These are phyloP conservation scores for Xiphorhynchus erythropygius DNA, from an alignment of 2,797 vertebrate species.

Conservation along the genomic window DNA sequence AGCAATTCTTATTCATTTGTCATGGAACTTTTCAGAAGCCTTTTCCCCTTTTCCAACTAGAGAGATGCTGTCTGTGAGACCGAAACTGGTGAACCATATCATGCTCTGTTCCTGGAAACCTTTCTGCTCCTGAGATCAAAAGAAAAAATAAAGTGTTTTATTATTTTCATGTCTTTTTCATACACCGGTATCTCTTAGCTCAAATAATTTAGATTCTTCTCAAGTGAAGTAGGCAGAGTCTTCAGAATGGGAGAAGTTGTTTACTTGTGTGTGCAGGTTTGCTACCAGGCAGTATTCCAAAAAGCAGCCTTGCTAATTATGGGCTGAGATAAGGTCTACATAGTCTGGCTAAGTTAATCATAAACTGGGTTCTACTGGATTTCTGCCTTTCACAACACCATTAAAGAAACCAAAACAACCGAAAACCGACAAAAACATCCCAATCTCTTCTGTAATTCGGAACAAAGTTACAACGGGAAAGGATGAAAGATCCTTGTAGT, in stretches of 20 bases:
- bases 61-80: not conserved
- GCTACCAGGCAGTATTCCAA: not conserved
- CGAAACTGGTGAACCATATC: not conserved
- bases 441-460: not conserved
- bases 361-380: not conserved
- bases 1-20: conserved; percentile 10
- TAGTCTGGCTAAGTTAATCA: conserved; percentile 37
- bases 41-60: not conserved
- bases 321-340: conserved; percentile 43
- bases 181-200: not conserved
- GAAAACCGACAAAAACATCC: not conserved
- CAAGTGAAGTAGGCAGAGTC: not conserved
- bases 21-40: not conserved
- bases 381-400: not conserved
- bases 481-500: not conserved
- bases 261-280: not conserved
- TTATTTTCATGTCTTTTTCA: conserved; percentile 18
- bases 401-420: not conserved
- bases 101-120: not conserved
- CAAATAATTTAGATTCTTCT: conserved; percentile 13
- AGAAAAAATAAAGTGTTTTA: not conserved
- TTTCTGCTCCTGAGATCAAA: conserved; percentile 38
- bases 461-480: not conserved
- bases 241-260: conserved; percentile 8
- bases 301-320: conserved; percentile 15